These are phyloP conservation scores for Poeciliopsis paucimaculata DNA, from an alignment of 2,797 vertebrate species.

Conservation along the genomic window DNA sequence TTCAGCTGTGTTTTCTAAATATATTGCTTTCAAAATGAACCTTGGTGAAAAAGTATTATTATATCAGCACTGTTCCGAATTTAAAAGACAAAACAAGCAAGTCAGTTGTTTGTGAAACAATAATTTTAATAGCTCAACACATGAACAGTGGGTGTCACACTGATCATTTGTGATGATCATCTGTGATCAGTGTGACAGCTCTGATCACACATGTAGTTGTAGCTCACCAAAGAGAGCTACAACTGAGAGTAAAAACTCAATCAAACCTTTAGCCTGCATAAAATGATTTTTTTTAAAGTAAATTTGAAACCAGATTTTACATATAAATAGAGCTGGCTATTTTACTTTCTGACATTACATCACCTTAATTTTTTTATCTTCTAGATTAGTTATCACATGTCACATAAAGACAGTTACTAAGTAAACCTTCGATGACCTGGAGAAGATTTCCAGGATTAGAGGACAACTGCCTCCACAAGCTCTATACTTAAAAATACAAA, in stretches of 20 bases:
- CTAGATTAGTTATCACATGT: background rate
- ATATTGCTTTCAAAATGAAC: background rate
- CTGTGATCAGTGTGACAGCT: too few relatives aligned
- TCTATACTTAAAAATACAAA: too few relatives aligned
- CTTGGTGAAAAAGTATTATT: background rate
- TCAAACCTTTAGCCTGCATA: background rate
- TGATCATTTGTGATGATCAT: too few relatives aligned
- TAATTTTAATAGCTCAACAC: background rate
- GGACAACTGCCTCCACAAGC: too few relatives aligned
- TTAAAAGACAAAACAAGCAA: background rate
- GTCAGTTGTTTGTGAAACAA: background rate
- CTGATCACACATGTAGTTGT: too few relatives aligned
- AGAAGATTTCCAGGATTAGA: too few relatives aligned
- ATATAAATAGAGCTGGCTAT: background rate
- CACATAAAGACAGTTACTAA: too few relatives aligned
- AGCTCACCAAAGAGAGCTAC: too few relatives aligned
- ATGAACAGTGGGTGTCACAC: background rate
- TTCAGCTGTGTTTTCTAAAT: background rate
- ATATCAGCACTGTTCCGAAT: background rate
- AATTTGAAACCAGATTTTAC: background rate
- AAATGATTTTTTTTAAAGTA: background rate
- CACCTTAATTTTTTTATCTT: background rate
- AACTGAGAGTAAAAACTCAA: background rate
- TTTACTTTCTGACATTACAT: background rate
- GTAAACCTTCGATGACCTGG: too few relatives aligned